These are phyloP conservation scores for Pyralis farinalis DNA, from an alignment of 2,888 invertebrate genomes.

Conservation along the genomic window DNA sequence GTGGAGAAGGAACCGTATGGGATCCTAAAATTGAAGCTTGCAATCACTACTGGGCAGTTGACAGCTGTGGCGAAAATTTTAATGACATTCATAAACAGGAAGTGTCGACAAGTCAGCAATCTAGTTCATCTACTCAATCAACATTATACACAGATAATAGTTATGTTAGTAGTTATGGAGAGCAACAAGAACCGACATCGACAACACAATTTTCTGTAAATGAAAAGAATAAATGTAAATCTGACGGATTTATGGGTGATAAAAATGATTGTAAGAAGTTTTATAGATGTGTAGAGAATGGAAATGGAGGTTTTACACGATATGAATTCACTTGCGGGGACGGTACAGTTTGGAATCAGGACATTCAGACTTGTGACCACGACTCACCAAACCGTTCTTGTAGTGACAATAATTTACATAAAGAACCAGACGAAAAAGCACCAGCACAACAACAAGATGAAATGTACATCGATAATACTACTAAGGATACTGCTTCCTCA, in stretches of 20 bases:
- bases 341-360: conserved; percentile 83
- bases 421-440: conserved; percentile 7
- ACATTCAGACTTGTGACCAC: conserved; percentile 80
- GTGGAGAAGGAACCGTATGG: conserved; percentile 90
- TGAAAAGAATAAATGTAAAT: neutral
- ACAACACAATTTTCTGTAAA: neutral
- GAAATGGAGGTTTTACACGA: conserved; percentile 72
- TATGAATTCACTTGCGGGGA: conserved; percentile 85
- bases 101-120: neutral
- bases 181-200: neutral
- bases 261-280: conserved; percentile 82
- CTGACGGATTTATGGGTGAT: conserved; percentile 82
- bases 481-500: conserved; percentile 8
- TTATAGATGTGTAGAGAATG: conserved; percentile 80
- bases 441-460: conserved; percentile 23
- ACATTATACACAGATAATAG: neutral
- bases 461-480: conserved; percentile 20
- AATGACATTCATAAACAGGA: neutral
- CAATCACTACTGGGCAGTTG: conserved; percentile 82
- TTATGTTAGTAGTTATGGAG: neutral
- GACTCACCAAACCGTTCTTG: conserved; percentile 5
- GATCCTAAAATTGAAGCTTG: conserved; percentile 85
- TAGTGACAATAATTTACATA: neutral
- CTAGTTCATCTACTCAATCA: neutral
- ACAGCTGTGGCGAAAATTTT: conserved; percentile 40